Percentiles rank a stretch among this genome's conserved stretches.
phyloP scores from a whole-genome alignment of 2,888 invertebrate species.

The Scaptodrosophila latifasciaeformis region DNA sequence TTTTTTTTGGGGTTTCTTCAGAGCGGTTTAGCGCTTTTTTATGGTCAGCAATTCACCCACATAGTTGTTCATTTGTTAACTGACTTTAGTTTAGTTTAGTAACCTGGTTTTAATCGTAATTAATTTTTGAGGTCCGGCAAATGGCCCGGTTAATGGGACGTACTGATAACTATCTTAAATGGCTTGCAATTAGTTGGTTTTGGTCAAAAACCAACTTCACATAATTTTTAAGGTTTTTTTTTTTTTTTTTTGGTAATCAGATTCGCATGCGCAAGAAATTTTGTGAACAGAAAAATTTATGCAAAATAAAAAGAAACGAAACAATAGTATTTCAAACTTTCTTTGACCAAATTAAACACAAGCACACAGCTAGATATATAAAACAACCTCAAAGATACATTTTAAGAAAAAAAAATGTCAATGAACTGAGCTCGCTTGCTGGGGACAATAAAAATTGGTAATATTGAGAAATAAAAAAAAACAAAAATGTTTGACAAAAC shows the following conservation, averaged over 20 bases:
- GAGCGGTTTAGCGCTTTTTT: constrained; percentile 41
- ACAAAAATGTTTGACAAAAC: constrained; percentile 21
- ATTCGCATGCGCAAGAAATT: constrained; percentile 54
- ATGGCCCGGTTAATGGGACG: constrained; percentile 58
- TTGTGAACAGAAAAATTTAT: constrained; percentile 48
- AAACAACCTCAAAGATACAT: background rate
- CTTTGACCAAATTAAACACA: constrained; percentile 37
- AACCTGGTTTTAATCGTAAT: constrained; percentile 63
- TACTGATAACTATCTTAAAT: constrained; percentile 57
- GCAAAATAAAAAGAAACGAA: constrained; percentile 43
- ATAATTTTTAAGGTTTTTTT: no score
- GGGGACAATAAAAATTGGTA: constrained; percentile 33
- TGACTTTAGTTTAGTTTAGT: no score
- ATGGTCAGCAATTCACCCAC: constrained; percentile 62
- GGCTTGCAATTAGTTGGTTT: constrained; percentile 51
- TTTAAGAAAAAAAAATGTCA: constrained; percentile 37
- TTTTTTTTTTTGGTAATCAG: constrained; percentile 18
- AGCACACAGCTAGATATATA: constrained; percentile 25
- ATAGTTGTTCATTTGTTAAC: no score
- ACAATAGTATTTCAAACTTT: constrained; percentile 48
- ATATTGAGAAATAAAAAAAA: constrained; percentile 47
- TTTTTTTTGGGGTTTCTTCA: no score
- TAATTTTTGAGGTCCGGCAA: constrained; percentile 51
- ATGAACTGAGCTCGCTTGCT: constrained; percentile 55
- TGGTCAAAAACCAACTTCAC: background rate